Conservation (phyloP, 2,888 invertebrate genomes). For the Myathropa florea region DNA sequence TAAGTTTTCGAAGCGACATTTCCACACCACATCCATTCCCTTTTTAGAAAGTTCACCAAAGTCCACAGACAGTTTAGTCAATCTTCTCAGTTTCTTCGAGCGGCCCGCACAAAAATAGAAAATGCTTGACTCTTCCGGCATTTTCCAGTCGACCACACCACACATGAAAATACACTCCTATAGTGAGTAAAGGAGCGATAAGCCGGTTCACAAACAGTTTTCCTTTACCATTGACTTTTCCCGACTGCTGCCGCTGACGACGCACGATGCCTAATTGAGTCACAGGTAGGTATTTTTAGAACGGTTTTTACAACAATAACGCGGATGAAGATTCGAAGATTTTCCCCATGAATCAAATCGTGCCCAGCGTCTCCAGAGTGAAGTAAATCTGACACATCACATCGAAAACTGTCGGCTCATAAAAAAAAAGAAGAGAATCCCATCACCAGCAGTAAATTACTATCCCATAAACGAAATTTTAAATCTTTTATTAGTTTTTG, state of each 20-base stretch:
- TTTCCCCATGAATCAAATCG: not conserved
- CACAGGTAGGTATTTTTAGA: constrained; percentile 59
- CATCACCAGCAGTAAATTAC: constrained; percentile 42
- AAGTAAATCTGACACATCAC: constrained; percentile 51
- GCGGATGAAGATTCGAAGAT: constrained; percentile 22
- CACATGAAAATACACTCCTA: not conserved
- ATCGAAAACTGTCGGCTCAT: constrained; percentile 19
- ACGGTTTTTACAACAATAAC: constrained; percentile 8
- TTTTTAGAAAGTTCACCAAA: not conserved
- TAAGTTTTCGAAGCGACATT: not conserved
- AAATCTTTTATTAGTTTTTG: constrained; percentile 47
- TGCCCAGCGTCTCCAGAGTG: not conserved
- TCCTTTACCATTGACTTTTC: constrained; percentile 41
- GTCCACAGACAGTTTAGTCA: not conserved
- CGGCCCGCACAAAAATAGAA: not conserved
- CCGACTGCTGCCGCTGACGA: not conserved
- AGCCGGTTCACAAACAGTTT: constrained; percentile 43
- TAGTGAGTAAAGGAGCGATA: not conserved
- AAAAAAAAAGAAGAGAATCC: constrained; percentile 19
- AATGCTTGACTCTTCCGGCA: not conserved
- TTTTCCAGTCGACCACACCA: not conserved
- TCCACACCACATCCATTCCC: not conserved
- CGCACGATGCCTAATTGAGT: constrained; percentile 29
- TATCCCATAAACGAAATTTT: constrained; percentile 43
- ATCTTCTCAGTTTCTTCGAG: not conserved